Base-by-base conservation (phyloP, 2,113 vertebrate genomes). In the Callipepla squamata region DNA sequence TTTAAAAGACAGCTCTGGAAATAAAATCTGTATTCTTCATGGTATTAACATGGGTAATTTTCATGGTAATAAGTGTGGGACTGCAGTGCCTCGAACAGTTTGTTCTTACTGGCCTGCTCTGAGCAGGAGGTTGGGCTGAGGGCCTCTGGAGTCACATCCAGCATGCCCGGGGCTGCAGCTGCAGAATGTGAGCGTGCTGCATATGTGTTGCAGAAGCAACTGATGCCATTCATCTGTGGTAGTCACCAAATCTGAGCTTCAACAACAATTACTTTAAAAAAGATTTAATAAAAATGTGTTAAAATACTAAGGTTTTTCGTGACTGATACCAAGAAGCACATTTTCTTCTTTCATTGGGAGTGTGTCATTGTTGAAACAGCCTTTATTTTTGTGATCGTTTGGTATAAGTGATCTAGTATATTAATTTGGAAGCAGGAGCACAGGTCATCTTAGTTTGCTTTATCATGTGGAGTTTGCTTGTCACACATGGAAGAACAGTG, bases 91-190 rank as follows among this genome's bases (percentile, higher is more conserved):
- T 61, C 51, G 42, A 76, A 58, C 22, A 72, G 20, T 36, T 26
- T 73, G 17, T 53, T 89, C 13, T 48, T 25, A 17, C 9, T 45
- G 28, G 12, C 3, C 1, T 0, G 1, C 23, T 74, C 45, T 73
- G 26, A 67, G 26, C 36, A 28, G n/a, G 20, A 2, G 1, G 3
- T 30, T 80, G 20, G 44, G 22, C 36, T 85, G 48, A 40, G 32
- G 70, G 34, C 36, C 45, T 85, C 40, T 1, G 2, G 9, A 28
- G 26, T 89, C 26, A 6, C 23, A 47, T 85, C 48, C 59, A 85
- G 55, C 15, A 36, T 55, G 13, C 1, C 0, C 76, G 61, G 21
- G 23, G 14, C 13, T 48, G 12, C n/a, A 20, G 18, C 65, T 89
- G 10, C 40, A 36, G 45, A 62, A 76, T 50, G 13, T 36, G 48